Evolutionary conservation across 2,797 vertebrate genomes (phyloP), one percentile per base, ranked within the genome.

Genomic region (Momotus momota): DNA sequence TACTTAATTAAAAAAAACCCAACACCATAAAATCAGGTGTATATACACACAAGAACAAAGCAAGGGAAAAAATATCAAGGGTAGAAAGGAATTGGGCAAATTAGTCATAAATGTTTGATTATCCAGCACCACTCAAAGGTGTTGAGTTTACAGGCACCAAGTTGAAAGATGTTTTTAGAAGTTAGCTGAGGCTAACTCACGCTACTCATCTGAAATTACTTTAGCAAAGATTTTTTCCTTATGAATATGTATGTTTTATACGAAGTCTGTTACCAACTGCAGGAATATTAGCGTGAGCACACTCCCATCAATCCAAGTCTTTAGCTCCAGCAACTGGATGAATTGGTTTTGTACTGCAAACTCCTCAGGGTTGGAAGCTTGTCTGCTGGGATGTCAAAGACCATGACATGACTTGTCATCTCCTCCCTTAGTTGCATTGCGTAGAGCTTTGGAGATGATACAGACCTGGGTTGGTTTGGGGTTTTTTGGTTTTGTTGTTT

Each of bases 221-320:
- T 90, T 48, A 89, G 78, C 35, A 71, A 90, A 88, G 60, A 77
- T n/a, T 89, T 94, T 88, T 17, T 35, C 35, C 31, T 77, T 77
- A 58, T 92, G 67, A 93, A 80, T 92, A 92, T 64, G 29, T 26
- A 73, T 41, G 18, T 57, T 88, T 89, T 71, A 15, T 61, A 62
- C 29, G 45, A 88, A 90, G 18, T 60, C 58, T 31, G 75, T 86
- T 84, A 69, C 23, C 33, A 83, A 5, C 54, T 66, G 26, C 54
- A 86, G 41, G 38, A 93, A 58, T 81, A 86, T 79, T 86, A 52
- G 15, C 15, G 38, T 22, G 4, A 94, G n/a, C 43, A 43, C 38
- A 35, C 19, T 64, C 7, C n/a, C 9, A 46, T 69, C 52, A 80
- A 10, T 60, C 85, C 45, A 66, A 80, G 46, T 16, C 61, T 75